Percentiles rank a stretch among this genome's conserved stretches.
Evolutionary conservation across 2,888 invertebrate species (phyloP).

Genomic region (Coleophora flavipennella): DNA sequence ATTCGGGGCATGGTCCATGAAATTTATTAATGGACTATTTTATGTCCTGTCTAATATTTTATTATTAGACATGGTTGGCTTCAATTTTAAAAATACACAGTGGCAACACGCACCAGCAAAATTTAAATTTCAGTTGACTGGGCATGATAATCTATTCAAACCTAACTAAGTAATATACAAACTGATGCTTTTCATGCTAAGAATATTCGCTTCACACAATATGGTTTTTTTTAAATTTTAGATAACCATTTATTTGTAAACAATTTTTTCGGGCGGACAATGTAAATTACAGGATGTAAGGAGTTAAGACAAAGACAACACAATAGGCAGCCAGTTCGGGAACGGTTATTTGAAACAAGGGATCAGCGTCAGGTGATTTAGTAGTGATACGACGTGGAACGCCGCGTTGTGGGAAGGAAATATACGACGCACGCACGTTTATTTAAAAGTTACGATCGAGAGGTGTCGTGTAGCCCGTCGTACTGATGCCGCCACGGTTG

Average conservation of each 20-base stretch:
- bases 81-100: constrained; percentile 47
- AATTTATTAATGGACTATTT: constrained; percentile 56
- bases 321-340: constrained; percentile 8
- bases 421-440: constrained; percentile 14
- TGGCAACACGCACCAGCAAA: constrained; percentile 7
- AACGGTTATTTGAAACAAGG: constrained; percentile 10
- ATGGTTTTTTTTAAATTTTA: no score
- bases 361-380: constrained; percentile 14
- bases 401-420: constrained; percentile 12
- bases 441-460: constrained; percentile 13
- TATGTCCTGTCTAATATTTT: constrained; percentile 55
- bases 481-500: constrained; percentile 12
- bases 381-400: constrained; percentile 11
- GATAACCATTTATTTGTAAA: no score
- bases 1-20: constrained; percentile 51
- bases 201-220: no score
- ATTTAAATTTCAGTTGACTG: no score
- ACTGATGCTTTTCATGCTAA: no score
- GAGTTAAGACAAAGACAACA: constrained; percentile 7
- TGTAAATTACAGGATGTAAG: constrained; percentile 7
- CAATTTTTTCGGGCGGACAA: neutral
- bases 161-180: no score
- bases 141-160: no score
- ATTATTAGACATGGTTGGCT: constrained; percentile 59
- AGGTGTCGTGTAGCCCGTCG: constrained; percentile 5